A percentile compares a stretch with the other conserved stretches of the same genome.
Evolutionary conservation across 2,888 invertebrate genomes (phyloP).

Genomic region (Limnephilus auricula): DNA sequence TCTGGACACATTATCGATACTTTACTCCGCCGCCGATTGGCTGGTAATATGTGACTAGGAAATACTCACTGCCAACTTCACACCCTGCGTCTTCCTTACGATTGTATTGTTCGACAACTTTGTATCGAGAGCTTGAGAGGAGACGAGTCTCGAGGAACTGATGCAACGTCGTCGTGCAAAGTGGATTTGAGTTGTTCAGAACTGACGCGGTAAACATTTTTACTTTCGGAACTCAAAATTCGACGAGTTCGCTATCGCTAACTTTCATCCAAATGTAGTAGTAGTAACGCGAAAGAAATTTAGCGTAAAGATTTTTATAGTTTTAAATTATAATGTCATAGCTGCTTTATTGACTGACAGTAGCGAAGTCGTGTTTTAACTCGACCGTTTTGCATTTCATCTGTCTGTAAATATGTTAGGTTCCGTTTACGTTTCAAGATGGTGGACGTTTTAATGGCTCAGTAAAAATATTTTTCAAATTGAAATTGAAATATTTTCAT

Average conservation of each 20-base stretch:
- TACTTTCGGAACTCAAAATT: background rate
- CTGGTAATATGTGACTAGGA: constrained; percentile 28
- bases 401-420: too few relatives aligned
- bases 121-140: background rate
- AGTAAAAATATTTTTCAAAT: too few relatives aligned
- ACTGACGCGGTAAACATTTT: background rate
- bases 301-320: background rate
- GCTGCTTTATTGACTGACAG: too few relatives aligned
- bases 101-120: background rate
- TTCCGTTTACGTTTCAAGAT: too few relatives aligned
- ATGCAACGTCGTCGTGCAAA: background rate
- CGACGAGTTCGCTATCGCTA: background rate
- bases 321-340: too few relatives aligned
- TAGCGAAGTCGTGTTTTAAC: too few relatives aligned
- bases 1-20: constrained; percentile 45
- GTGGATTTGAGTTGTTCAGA: background rate
- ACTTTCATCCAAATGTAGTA: background rate
- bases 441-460: too few relatives aligned
- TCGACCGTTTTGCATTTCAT: too few relatives aligned
- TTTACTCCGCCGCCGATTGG: constrained; percentile 15
- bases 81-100: background rate
- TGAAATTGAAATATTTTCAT: too few relatives aligned
- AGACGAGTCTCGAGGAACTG: too few relatives aligned
- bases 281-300: background rate
- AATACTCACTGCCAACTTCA: constrained; percentile 3